A percentile compares a stretch with the other conserved stretches of the same genome.
These are phyloP conservation scores for Hylaeus anthracinus DNA, from an alignment of 1,140 invertebrate genomes.

Conservation along the genomic window DNA sequence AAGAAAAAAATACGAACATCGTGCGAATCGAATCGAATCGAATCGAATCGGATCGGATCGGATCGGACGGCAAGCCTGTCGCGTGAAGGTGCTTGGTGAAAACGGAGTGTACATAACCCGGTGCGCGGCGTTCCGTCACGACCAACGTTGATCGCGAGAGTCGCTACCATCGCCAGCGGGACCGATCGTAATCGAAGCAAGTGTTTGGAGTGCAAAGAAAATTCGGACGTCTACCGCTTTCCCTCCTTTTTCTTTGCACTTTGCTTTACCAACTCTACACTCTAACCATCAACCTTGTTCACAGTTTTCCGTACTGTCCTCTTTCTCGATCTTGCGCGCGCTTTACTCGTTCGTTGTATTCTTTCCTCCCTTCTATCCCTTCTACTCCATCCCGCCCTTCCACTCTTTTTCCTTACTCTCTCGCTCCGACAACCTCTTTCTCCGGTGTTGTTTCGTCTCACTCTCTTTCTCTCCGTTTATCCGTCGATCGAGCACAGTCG, in stretches of 20 bases:
- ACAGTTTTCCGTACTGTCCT: conserved; percentile 22
- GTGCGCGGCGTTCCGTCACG: conserved; percentile 29
- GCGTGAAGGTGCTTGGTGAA: conserved; percentile 28
- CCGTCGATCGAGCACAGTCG: conserved; percentile 44
- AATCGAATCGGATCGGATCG: not conserved
- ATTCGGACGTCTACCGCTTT: not conserved
- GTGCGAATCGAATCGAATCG: conserved; percentile 7
- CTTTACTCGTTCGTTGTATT: conserved; percentile 38
- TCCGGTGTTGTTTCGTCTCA: conserved; percentile 15
- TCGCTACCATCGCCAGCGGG: conserved; percentile 14
- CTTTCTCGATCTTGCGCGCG: conserved; percentile 47
- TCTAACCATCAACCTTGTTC: not conserved
- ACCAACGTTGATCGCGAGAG: conserved; percentile 28
- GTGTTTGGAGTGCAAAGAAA: conserved; percentile 32
- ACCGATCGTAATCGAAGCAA: conserved; percentile 8
- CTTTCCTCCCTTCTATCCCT: conserved; percentile 26
- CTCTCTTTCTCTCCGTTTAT: conserved; percentile 44
- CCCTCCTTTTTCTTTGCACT: not conserved
- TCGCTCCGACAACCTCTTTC: not conserved
- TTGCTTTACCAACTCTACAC: not conserved
- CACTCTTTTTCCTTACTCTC: not conserved
- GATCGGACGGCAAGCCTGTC: conserved; percentile 12
- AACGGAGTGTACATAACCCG: conserved; percentile 23
- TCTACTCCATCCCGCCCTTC: conserved; percentile 13
- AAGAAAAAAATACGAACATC: conserved; percentile 13